A percentile compares a stretch with the other conserved stretches of the same genome.
phyloP scores from a whole-genome alignment of 2,888 invertebrate genomes.

The Teleogryllus oceanicus region DNA sequence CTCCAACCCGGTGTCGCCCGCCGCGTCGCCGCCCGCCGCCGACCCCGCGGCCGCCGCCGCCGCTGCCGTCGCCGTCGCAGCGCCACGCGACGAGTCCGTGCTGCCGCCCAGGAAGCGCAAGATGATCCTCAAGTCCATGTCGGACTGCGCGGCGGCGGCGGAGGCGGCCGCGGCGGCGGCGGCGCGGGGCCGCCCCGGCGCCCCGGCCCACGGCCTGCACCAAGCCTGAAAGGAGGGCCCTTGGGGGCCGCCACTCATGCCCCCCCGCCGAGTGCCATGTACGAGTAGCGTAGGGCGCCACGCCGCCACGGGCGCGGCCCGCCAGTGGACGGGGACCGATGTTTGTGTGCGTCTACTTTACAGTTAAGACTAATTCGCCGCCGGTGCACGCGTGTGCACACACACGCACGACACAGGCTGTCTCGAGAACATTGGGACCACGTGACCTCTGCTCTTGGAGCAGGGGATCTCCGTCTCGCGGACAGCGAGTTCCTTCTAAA shows the following conservation, averaged over 20 bases:
- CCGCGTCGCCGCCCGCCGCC: constrained; percentile 52
- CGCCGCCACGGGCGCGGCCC: background rate
- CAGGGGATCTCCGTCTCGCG: too few species aligned
- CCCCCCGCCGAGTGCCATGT: background rate
- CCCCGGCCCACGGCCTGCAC: constrained; percentile 4
- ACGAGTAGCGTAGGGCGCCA: background rate
- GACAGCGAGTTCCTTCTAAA: too few species aligned
- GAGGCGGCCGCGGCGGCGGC: constrained; percentile 47
- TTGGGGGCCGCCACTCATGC: background rate
- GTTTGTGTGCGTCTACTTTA: too few species aligned
- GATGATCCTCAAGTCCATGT: constrained; percentile 69
- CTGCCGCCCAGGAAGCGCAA: constrained; percentile 75
- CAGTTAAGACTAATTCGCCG: too few species aligned
- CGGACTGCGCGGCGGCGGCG: constrained; percentile 47
- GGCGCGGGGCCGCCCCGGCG: constrained; percentile 29
- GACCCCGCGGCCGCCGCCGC: constrained; percentile 55
- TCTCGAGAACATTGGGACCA: too few species aligned
- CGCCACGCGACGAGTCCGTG: constrained; percentile 58
- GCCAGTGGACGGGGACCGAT: too few species aligned
- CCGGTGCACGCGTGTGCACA: too few species aligned
- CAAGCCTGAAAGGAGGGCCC: background rate
- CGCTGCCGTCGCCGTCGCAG: constrained; percentile 50
- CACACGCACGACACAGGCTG: too few species aligned
- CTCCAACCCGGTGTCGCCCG: constrained; percentile 56
- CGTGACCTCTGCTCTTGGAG: too few species aligned